Evolutionary conservation across 2,797 vertebrate species (phyloP).

Genomic region (Acanthis flammea): DNA sequence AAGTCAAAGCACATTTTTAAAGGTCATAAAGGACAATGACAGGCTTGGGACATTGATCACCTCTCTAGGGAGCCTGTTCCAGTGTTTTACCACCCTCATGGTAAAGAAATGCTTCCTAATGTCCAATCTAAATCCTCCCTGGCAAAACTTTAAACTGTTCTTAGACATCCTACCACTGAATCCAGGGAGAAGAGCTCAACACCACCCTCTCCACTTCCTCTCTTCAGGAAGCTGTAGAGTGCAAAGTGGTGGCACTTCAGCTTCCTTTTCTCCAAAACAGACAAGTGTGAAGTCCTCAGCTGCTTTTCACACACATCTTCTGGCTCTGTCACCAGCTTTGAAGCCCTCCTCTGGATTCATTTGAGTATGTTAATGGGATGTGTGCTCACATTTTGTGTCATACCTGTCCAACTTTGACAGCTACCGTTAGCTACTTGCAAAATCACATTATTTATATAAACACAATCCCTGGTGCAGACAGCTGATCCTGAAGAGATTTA

Average conservation of each 20-base stretch:
- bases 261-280: neutral
- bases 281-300: neutral
- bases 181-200: neutral
- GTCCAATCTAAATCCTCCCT: neutral
- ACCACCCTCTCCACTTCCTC: neutral
- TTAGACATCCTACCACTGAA: neutral
- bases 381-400: neutral
- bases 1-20: neutral
- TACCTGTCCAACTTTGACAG: neutral
- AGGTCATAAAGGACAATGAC: neutral
- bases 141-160: neutral
- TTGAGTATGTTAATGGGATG: neutral
- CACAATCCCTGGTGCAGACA: neutral
- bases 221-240: neutral
- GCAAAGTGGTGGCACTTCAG: accelerated
- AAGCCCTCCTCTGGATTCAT: neutral
- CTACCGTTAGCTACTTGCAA: neutral
- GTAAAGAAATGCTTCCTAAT: neutral
- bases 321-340: neutral
- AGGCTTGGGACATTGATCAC: neutral
- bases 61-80: neutral
- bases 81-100: neutral
- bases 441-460: neutral
- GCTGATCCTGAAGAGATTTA: neutral
- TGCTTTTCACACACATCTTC: neutral